A percentile compares a stretch with the other conserved stretches of the same genome.
phyloP scores from a whole-genome alignment of 2,888 invertebrate species.

The Amphipyra tragopoginis region DNA sequence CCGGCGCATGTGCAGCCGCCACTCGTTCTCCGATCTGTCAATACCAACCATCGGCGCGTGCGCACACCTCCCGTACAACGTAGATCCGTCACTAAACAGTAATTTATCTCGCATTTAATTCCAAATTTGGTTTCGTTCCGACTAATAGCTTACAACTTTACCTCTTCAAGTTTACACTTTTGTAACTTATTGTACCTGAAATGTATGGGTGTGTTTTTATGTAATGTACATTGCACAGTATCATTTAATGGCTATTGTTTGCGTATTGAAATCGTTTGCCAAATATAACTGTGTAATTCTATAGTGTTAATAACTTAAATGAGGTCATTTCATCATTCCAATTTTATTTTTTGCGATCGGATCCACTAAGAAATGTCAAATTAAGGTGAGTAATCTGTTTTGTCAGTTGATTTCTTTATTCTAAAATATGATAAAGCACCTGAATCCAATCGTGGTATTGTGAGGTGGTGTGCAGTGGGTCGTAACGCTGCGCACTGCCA shows the following conservation, averaged over 20 bases:
- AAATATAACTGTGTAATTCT: slow-evolving; percentile 43
- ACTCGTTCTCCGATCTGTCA: slow-evolving; percentile 83
- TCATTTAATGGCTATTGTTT: slow-evolving; percentile 19
- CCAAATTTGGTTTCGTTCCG: slow-evolving; percentile 47
- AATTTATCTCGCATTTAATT: slow-evolving; percentile 51
- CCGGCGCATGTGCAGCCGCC: slow-evolving; percentile 79
- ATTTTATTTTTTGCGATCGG: slow-evolving; percentile 21
- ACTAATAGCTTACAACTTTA: slow-evolving; percentile 43
- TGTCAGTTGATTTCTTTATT: slow-evolving; percentile 54
- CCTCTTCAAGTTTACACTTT: slow-evolving; percentile 11
- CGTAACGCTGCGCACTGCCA: slow-evolving; percentile 70
- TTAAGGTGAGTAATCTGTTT: slow-evolving; percentile 45
- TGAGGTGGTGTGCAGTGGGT: slow-evolving; percentile 72
- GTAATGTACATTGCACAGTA: slow-evolving; percentile 8
- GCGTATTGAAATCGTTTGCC: slow-evolving; percentile 31
- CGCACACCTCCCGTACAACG: slow-evolving; percentile 53
- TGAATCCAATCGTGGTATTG: slow-evolving; percentile 68
- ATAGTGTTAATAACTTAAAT: slow-evolving; percentile 25
- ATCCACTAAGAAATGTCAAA: slow-evolving; percentile 23
- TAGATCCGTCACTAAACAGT: slow-evolving; percentile 54
- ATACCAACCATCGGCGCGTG: slow-evolving; percentile 67
- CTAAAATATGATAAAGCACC: slow-evolving; percentile 62
- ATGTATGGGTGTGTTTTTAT: slow-evolving; percentile 11
- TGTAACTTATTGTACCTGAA: slow-evolving; percentile 21
- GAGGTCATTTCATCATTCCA: slow-evolving; percentile 29